Percentiles rank a stretch among this genome's conserved stretches.
Conservation (phyloP, 1,140 invertebrate genomes). For the Platyscapa corneri region DNA sequence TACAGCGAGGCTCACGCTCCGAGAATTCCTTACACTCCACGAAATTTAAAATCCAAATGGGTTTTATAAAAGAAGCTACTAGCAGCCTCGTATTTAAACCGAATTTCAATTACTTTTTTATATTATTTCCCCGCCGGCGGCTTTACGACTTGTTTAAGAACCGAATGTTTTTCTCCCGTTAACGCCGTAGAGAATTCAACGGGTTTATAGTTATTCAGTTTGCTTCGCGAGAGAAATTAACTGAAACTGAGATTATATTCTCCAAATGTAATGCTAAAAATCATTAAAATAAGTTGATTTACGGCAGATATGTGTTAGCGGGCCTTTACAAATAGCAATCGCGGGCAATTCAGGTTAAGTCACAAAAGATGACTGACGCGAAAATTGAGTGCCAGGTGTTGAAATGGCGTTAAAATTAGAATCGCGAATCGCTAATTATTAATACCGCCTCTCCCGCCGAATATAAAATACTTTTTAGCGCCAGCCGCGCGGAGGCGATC, state of each 20-base stretch:
- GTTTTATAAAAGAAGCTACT: neutral
- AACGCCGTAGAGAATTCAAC: neutral
- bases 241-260: conserved; percentile 1
- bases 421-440: conserved; percentile 29
- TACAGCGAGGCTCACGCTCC: conserved; percentile 7
- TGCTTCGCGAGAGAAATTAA: neutral
- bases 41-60: conserved; percentile 24
- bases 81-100: neutral
- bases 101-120: conserved; percentile 17
- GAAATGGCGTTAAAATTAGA: conserved; percentile 35
- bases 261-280: neutral
- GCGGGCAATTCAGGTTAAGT: conserved; percentile 46
- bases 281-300: conserved; percentile 35
- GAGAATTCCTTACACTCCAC: conserved; percentile 11
- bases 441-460: neutral
- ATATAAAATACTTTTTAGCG: neutral
- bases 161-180: neutral
- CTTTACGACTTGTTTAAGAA: conserved; percentile 2
- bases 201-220: conserved; percentile 1
- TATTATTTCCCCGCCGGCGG: neutral
- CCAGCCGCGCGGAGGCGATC: no score
- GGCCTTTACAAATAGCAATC: conserved; percentile 22
- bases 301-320: conserved; percentile 30
- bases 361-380: conserved; percentile 48
- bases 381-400: conserved; percentile 37